These are phyloP conservation scores for Vulpes vulpes DNA, from an alignment of 2,113 vertebrate genomes.

Conservation along the genomic window DNA sequence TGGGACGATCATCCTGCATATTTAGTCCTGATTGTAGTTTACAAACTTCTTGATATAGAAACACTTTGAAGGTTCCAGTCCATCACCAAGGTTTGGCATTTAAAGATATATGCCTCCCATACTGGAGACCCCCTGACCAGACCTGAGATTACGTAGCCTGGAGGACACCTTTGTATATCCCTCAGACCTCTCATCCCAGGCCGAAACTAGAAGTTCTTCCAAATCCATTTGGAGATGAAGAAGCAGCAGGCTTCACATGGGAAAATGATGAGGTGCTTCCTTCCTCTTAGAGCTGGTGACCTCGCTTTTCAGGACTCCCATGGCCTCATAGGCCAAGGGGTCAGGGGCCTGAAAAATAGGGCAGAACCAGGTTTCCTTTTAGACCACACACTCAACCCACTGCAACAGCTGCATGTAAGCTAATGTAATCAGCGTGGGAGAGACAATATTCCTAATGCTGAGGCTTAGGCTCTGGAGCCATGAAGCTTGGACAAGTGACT, in stretches of 20 bases:
- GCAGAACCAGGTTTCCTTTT: neutral
- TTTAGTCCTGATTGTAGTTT: neutral
- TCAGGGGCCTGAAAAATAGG: slow-evolving; percentile 23
- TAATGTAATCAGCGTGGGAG: no score
- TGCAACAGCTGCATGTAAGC: neutral
- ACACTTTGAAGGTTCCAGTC: neutral
- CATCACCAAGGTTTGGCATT: neutral
- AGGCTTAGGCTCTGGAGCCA: neutral
- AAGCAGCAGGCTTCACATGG: slow-evolving; percentile 9
- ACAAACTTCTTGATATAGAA: neutral
- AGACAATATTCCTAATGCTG: neutral
- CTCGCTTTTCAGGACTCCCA: slow-evolving; percentile 50
- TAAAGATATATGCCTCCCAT: neutral
- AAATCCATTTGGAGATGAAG: slow-evolving; percentile 9
- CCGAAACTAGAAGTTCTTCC: slow-evolving; percentile 8
- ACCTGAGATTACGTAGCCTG: neutral
- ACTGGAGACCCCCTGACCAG: neutral
- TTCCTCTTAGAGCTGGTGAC: slow-evolving; percentile 42
- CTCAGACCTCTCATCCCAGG: neutral
- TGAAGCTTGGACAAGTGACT: neutral
- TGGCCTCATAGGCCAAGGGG: slow-evolving; percentile 24
- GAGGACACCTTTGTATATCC: neutral
- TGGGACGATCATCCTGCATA: neutral
- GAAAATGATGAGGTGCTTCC: slow-evolving; percentile 57
- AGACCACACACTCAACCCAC: neutral